Percentiles rank a stretch among this genome's conserved stretches.
Evolutionary conservation across 2,113 vertebrate genomes (phyloP).

Genomic region (Neotoma lepida): DNA sequence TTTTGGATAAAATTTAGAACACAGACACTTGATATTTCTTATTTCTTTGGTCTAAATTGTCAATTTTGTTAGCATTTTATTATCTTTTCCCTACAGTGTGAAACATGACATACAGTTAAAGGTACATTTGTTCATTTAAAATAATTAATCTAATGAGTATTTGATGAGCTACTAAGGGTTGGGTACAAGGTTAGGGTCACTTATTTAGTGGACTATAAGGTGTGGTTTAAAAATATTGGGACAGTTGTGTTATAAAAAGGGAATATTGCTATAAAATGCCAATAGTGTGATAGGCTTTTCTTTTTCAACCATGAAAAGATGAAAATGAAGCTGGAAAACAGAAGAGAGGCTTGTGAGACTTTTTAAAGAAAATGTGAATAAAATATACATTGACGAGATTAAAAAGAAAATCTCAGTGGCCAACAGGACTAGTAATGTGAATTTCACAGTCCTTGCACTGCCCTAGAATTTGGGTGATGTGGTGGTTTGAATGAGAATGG

Average conservation of each 20-base stretch:
- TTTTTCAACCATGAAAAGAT: neutral
- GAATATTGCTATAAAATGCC: neutral
- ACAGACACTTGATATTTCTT: neutral
- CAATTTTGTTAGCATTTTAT: constrained; percentile 22
- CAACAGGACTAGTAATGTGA: neutral
- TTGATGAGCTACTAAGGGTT: constrained; percentile 27
- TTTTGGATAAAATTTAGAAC: constrained; percentile 51
- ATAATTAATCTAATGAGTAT: constrained; percentile 22
- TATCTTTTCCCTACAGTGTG: neutral
- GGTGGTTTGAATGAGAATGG: neutral
- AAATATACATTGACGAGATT: neutral
- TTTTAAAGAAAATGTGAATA: neutral
- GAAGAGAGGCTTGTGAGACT: neutral
- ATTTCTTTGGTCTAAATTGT: neutral
- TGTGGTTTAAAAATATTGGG: neutral
- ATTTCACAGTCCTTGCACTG: neutral
- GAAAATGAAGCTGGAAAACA: constrained; percentile 41
- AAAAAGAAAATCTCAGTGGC: neutral
- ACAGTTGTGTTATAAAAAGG: neutral
- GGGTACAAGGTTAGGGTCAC: neutral
- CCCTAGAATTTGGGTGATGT: neutral
- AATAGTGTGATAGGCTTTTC: neutral
- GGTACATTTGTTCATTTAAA: constrained; percentile 36
- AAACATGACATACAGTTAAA: constrained; percentile 24
- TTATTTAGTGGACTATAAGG: neutral